Evolutionary conservation across 2,888 invertebrate genomes (phyloP).

Genomic region (Trachelus tabidus): DNA sequence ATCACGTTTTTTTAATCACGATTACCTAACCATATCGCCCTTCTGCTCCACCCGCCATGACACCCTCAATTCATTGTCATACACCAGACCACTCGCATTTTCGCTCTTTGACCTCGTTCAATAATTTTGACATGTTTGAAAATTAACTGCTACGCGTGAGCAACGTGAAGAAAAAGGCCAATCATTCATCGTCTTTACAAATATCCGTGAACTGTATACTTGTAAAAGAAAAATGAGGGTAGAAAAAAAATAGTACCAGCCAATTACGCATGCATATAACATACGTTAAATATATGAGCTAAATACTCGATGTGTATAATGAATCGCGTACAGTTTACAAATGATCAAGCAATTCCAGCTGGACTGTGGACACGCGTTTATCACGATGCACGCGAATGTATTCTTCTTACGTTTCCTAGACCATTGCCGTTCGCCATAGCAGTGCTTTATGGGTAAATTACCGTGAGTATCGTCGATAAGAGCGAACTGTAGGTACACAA

Average conservation of each 20-base stretch:
- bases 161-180: neutral
- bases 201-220: neutral
- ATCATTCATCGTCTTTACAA: neutral
- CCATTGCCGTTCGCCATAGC: neutral
- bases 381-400: conserved; percentile 20
- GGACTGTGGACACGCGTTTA: conserved; percentile 30
- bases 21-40: neutral
- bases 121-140: neutral
- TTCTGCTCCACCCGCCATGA: neutral
- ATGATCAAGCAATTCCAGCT: conserved; percentile 46
- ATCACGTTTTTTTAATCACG: neutral
- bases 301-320: neutral
- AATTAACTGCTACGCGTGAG: neutral
- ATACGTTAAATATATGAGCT: neutral
- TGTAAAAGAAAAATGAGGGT: neutral
- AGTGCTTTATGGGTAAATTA: neutral
- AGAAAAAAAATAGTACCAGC: neutral
- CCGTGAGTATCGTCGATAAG: neutral
- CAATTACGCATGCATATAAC: neutral
- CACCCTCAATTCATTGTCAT: neutral
- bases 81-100: neutral
- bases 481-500: neutral
- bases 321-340: conserved; percentile 33
- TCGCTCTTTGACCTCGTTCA: neutral
- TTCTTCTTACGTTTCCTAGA: conserved; percentile 40